A percentile compares a stretch with the other conserved stretches of the same genome.
phyloP scores from a whole-genome alignment of 2,797 vertebrate species.

The Ispidina lecontei region DNA sequence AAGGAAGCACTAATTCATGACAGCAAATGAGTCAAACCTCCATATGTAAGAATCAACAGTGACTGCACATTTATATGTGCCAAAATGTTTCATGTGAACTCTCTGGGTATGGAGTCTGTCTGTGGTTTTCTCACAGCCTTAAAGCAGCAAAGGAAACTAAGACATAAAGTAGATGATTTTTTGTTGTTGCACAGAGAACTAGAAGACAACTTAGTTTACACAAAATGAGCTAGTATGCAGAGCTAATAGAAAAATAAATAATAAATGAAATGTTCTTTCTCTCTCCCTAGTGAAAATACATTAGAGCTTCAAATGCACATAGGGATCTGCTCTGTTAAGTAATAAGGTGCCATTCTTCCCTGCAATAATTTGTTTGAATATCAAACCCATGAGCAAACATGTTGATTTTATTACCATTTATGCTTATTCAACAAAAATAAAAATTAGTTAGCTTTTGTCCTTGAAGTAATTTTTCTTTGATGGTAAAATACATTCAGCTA shows the following conservation, averaged over 20 bases:
- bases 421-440: not conserved
- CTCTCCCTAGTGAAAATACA: not conserved
- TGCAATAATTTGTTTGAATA: constrained; percentile 25
- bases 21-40: not conserved
- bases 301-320: not conserved
- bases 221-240: not conserved
- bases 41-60: not conserved
- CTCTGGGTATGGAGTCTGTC: not conserved
- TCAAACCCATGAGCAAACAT: not conserved
- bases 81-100: not conserved
- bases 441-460: not conserved
- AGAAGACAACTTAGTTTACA: constrained; percentile 2
- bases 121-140: not conserved
- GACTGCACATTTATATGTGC: not conserved
- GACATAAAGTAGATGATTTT: not conserved
- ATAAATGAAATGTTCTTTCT: constrained; percentile 38
- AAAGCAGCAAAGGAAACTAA: not conserved
- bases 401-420: not conserved
- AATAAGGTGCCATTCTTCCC: not conserved
- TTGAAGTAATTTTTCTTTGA: not conserved
- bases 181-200: not conserved
- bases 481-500: not conserved
- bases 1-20: not conserved
- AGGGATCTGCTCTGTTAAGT: not conserved
- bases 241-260: constrained; percentile 49